Conservation (phyloP, 2,113 vertebrate species). For the Nothocercus julius region DNA sequence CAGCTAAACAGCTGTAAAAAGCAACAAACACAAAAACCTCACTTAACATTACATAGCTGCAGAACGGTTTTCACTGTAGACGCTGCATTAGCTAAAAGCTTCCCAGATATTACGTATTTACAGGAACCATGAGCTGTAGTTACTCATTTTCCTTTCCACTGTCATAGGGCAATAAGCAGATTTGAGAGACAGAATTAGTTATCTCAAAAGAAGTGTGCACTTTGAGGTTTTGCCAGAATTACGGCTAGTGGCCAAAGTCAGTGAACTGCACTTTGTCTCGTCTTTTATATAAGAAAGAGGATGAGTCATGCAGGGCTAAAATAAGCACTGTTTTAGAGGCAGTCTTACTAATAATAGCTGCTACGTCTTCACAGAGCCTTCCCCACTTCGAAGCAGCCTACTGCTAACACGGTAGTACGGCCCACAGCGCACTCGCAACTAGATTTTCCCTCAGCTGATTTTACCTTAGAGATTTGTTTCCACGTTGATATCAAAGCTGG, state of each 20-base stretch:
- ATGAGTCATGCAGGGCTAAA: slow-evolving; percentile 68
- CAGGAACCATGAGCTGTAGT: neutral
- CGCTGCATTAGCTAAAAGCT: neutral
- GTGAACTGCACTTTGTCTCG: slow-evolving; percentile 58
- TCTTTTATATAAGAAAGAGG: slow-evolving; percentile 64
- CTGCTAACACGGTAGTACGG: slow-evolving; percentile 1
- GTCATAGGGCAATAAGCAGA: neutral
- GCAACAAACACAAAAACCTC: neutral
- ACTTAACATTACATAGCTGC: neutral
- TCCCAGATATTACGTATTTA: neutral
- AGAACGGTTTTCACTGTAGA: neutral
- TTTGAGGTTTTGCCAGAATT: slow-evolving; percentile 36
- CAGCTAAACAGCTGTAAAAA: slow-evolving; percentile 5
- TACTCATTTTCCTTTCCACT: neutral
- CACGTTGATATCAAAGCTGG: neutral
- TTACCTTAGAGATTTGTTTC: neutral
- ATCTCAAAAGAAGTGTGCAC: neutral
- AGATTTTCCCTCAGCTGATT: neutral
- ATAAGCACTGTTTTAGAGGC: slow-evolving; percentile 64
- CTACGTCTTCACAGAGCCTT: neutral
- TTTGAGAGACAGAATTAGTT: neutral
- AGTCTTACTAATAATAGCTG: slow-evolving; percentile 60
- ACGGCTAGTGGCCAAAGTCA: slow-evolving; percentile 56
- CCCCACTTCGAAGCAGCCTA: neutral
- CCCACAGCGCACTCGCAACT: neutral